Conservation (phyloP, 2,888 invertebrate genomes). For the Nasonia oneida region DNA sequence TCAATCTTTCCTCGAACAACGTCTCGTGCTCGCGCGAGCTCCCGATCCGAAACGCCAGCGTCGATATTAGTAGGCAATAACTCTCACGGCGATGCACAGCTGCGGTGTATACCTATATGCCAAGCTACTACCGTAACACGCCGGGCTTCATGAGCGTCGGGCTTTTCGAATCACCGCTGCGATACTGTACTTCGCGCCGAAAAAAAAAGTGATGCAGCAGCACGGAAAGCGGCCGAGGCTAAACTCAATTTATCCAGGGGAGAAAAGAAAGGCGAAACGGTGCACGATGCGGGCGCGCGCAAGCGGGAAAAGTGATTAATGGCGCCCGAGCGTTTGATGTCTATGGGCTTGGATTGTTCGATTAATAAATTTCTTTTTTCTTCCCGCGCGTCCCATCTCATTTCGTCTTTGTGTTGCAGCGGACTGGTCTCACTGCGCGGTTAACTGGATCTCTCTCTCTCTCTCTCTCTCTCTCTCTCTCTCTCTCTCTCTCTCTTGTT, state of each 20-base stretch:
- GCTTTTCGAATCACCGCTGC: not conserved
- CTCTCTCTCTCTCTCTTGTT: not conserved
- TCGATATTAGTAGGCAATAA: slow-evolving; percentile 12
- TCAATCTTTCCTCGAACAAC: slow-evolving; percentile 7
- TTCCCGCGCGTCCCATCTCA: not conserved
- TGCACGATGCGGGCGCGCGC: not conserved
- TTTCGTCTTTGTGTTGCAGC: slow-evolving; percentile 12
- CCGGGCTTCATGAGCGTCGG: slow-evolving; percentile 22
- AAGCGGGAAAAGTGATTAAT: slow-evolving; percentile 18
- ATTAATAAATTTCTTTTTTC: not conserved
- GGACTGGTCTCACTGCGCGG: not conserved
- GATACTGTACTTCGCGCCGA: not conserved
- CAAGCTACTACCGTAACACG: not conserved
- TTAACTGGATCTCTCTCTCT: not conserved
- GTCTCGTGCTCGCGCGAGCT: not conserved
- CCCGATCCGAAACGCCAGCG: slow-evolving; percentile 10
- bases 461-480: not conserved
- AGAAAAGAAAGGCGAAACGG: not conserved
- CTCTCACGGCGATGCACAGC: not conserved
- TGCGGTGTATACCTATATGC: not conserved
- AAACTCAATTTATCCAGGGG: slow-evolving; percentile 21
- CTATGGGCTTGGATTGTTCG: not conserved
- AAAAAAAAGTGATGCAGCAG: not conserved
- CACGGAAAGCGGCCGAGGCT: slow-evolving; percentile 1
- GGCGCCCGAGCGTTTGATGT: not conserved